Evolutionary conservation across 1,140 invertebrate genomes (phyloP).

Genomic region (Heterodera schachtii): DNA sequence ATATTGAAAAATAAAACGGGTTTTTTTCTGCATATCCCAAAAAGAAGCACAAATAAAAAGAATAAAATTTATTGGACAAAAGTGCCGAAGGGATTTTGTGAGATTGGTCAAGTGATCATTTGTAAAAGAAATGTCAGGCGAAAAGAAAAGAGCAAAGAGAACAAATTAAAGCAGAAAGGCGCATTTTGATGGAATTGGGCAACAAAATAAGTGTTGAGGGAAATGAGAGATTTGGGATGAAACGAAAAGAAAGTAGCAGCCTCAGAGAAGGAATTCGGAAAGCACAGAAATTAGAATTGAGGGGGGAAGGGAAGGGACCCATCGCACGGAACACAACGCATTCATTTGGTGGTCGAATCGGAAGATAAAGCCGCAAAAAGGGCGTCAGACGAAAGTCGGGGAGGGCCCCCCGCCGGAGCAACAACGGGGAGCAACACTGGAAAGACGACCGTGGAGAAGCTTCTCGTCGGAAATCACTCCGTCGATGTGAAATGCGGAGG

Average conservation of each 20-base stretch:
- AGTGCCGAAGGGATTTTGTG: not conserved
- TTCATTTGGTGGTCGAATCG: not conserved
- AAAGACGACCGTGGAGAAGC: constrained; percentile 25
- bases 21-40: not conserved
- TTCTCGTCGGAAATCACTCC: constrained; percentile 63
- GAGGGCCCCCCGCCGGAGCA: constrained; percentile 44
- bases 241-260: not conserved
- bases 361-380: constrained; percentile 7
- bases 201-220: not conserved
- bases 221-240: not conserved
- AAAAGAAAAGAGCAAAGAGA: not conserved
- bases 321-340: not conserved
- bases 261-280: not conserved
- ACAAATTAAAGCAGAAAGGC: constrained; percentile 1
- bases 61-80: not conserved
- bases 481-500: constrained; percentile 63
- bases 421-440: constrained; percentile 41
- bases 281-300: not conserved
- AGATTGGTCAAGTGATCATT: not conserved
- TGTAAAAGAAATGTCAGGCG: not conserved
- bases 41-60: not conserved
- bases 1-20: not conserved
- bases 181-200: not conserved
- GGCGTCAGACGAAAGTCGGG: constrained; percentile 58
- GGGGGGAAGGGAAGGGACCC: not conserved